Base-by-base conservation (phyloP, 23 tunicate genomes). In the Halocynthia aurantium region DNA sequence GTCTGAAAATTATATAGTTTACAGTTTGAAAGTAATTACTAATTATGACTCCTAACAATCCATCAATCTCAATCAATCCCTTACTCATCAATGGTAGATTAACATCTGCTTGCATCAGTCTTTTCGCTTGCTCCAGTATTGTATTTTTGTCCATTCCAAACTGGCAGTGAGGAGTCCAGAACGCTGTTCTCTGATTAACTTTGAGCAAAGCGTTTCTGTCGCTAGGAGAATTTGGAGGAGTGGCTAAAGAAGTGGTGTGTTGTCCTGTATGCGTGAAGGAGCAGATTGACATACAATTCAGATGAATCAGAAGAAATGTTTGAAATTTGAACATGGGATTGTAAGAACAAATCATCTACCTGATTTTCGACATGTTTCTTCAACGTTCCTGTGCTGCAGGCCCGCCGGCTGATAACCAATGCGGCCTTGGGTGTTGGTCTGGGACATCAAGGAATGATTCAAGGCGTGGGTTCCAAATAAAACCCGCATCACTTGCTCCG, bases 221-320 rank as follows among this genome's bases (percentile, higher is more conserved):
- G 7, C 51, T 31, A 5, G 93, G 86, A 7, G 93, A 82, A 77
- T 87, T 87, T 22, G 83, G 86, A 22, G 93, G 86, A 12, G 93
- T 87, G 2, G 61, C 15, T 62, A 51, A 72, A 6, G 77, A 75
- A 8, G 80, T 75, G 17, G 57, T 56, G 62, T 56, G 52, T 12
- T 65, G 70, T 20, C 70, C 70, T 65, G 70, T 0, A 58, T 13
- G 44, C 4, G 44, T 31, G 44, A 31, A 31, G 44, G 44, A 31
- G 4, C 44, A 31, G 44, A 31, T 31, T 31, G 44, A 31, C 44
- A 31, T 31, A 31, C 44, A 31, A 31, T 31, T 31, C 44, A 31
- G 44, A 31, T 31, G 44, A 31, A 0, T 31, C 44, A 31, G 44
- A 31, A 31, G 44, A 31, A 31, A 31, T 31, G 4, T 31, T 31